Conservation (phyloP, 2,797 vertebrate species). For the Paratrypauchen microcephalus region DNA sequence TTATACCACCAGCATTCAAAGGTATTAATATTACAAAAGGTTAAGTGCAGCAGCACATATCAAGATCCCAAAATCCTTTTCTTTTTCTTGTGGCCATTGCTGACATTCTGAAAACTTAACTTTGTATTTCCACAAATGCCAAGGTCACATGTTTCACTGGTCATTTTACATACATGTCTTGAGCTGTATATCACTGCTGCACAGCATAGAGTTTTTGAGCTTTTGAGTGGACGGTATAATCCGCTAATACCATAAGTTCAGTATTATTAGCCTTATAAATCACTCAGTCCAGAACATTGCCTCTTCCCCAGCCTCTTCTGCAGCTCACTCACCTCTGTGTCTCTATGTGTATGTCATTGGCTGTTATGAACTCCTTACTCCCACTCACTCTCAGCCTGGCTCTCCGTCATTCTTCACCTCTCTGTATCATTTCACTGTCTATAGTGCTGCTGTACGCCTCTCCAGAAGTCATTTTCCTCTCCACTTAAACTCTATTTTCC, state of each 20-base stretch:
- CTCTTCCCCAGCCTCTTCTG: conserved; percentile 34
- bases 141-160: background rate
- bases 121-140: background rate
- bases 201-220: background rate
- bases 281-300: conserved; percentile 38
- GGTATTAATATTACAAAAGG: background rate
- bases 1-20: background rate
- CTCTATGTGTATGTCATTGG: conserved; percentile 35
- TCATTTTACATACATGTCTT: background rate
- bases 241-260: conserved; percentile 15
- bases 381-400: conserved; percentile 32
- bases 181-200: background rate
- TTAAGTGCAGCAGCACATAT: background rate
- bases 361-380: conserved; percentile 11
- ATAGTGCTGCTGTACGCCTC: conserved; percentile 21
- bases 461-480: conserved; percentile 34
- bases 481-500: conserved; percentile 29
- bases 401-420: conserved; percentile 20
- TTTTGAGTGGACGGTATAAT: conserved; percentile 1
- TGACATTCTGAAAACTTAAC: background rate
- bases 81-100: background rate
- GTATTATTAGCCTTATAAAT: conserved; percentile 13
- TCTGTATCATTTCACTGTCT: conserved; percentile 19
- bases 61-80: background rate
- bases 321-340: conserved; percentile 24